Evolutionary conservation across 2,888 invertebrate species (phyloP).

Genomic region (Lobophora halterata): DNA sequence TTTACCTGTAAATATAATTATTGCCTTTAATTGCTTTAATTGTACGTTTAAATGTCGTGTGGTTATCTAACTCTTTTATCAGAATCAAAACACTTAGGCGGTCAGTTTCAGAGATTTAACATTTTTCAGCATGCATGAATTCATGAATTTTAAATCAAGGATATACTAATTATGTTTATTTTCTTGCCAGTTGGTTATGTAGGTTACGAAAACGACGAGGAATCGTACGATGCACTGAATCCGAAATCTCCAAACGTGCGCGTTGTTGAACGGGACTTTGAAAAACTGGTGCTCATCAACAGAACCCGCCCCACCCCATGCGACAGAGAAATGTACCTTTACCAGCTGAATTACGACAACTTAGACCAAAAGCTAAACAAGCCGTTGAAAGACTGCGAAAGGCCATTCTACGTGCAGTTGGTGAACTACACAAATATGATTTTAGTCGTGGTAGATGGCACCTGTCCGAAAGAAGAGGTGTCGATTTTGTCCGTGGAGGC

Average conservation of each 20-base stretch:
- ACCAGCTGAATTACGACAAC: slow-evolving; percentile 73
- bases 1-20: slow-evolving; percentile 5
- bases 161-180: slow-evolving; percentile 17
- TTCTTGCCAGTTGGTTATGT: slow-evolving; percentile 58
- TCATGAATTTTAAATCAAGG: neutral
- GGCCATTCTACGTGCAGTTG: slow-evolving; percentile 87
- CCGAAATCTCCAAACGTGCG: slow-evolving; percentile 64
- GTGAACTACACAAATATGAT: slow-evolving; percentile 90
- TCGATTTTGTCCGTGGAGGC: slow-evolving; percentile 64
- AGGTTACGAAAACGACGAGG: slow-evolving; percentile 75
- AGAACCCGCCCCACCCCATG: slow-evolving; percentile 92
- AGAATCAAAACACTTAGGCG: slow-evolving; percentile 1
- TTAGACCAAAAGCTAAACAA: slow-evolving; percentile 75
- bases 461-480: slow-evolving; percentile 79
- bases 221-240: slow-evolving; percentile 57
- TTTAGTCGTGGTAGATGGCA: slow-evolving; percentile 86
- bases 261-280: slow-evolving; percentile 80
- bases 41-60: slow-evolving; percentile 2
- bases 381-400: slow-evolving; percentile 60
- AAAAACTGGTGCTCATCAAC: slow-evolving; percentile 84
- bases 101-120: slow-evolving; percentile 1
- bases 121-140: slow-evolving; percentile 12
- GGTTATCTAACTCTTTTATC: neutral
- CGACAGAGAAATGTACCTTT: slow-evolving; percentile 86
- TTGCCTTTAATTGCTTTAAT: slow-evolving; percentile 1